phyloP scores from a whole-genome alignment of 2,797 vertebrate genomes.

The Danio kyathit region DNA sequence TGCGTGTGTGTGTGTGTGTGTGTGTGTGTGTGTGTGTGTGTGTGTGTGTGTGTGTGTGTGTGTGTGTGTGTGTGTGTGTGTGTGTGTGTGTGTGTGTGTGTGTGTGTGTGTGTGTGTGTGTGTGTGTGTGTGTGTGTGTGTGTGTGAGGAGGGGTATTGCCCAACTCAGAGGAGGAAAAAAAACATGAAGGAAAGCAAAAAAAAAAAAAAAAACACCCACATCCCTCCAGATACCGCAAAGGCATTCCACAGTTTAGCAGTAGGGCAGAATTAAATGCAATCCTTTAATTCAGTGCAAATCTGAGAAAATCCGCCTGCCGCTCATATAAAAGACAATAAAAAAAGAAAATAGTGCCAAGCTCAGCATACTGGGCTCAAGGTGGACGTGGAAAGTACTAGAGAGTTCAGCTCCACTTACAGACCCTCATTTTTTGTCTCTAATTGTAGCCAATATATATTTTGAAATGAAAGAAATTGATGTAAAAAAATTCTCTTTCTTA shows the following conservation, averaged over 20 bases:
- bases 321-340: constrained; percentile 20
- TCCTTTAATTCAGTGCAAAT: constrained; percentile 42
- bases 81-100: neutral
- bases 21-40: too few relatives aligned
- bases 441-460: constrained; percentile 9
- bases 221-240: constrained; percentile 57
- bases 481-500: too few relatives aligned
- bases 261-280: constrained; percentile 43
- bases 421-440: neutral
- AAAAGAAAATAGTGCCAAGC: constrained; percentile 35
- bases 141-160: neutral
- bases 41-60: too few relatives aligned
- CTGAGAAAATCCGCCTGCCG: constrained; percentile 15
- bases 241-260: constrained; percentile 51
- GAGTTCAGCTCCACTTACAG: neutral
- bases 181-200: constrained; percentile 15
- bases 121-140: neutral
- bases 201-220: constrained; percentile 44
- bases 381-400: constrained; percentile 2
- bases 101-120: neutral
- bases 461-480: constrained; percentile 1
- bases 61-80: neutral
- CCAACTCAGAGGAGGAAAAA: neutral
- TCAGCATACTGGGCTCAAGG: constrained; percentile 34
- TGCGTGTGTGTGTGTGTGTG: too few relatives aligned